Evolutionary conservation across 2,113 vertebrate species (phyloP), one percentile per base, ranked within the genome.

Genomic region (Heloderma charlesbogerti): DNA sequence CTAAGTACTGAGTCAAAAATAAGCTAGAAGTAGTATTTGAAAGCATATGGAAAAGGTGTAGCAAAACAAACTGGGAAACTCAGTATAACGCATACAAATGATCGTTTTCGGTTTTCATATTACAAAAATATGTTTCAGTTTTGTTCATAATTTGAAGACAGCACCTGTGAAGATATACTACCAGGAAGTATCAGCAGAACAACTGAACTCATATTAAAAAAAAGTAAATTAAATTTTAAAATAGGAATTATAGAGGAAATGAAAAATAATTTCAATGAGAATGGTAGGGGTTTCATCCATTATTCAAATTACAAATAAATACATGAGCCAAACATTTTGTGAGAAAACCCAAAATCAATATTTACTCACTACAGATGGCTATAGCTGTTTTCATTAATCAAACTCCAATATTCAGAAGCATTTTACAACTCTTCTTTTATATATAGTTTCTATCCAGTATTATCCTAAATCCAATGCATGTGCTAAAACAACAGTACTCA

Each of bases 291-390:
- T 85, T 48, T 87, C 72, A 43, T 83, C 57, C 72, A 85, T 92
- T 78, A 84, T 54, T 75, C 77, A 15, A 86, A 20, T n/a, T 92
- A 91, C 66, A 8, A 57, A 82, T 82, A 89, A 43, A 82, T 57
- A 57, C 25, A 89, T 40, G 29, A 63, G 66, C 45, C 63, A 22
- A 79, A 85, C 75, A 89, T 2, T 82, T 89, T 89, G 92, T 63
- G 0, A 0, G 71, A 86, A 54, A 57, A 85, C 72, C 88, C 78
- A 78, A 86, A 86, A 86, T 78, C 84, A 80, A 69, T 54, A 78
- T 90, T 90, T 90, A 90, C 77, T 86, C 63, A 90, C 8, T 16
- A 51, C 43, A 40, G 27, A 78, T 90, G 89, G 89, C 57, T 78
- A 78, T 4, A 78, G 7, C n/a, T 71, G 31, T 80, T 9, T 22